phyloP scores from a whole-genome alignment of 2,888 invertebrate genomes.

The Clepsis dumicolana region DNA sequence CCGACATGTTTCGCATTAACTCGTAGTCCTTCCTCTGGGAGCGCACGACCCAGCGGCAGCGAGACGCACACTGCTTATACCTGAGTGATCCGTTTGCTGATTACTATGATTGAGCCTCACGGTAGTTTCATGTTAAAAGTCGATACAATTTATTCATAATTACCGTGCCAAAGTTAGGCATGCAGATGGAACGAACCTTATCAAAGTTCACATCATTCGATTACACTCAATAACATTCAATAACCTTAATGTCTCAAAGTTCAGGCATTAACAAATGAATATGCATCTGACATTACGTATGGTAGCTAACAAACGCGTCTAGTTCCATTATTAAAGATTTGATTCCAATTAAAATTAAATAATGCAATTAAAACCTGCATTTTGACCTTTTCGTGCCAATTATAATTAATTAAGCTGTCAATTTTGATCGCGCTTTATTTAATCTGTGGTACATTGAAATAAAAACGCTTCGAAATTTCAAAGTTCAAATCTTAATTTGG shows the following conservation, averaged over 20 bases:
- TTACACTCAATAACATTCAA: constrained; percentile 30
- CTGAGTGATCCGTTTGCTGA: too few relatives aligned
- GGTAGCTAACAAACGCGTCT: constrained; percentile 18
- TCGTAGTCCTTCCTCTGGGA: too few relatives aligned
- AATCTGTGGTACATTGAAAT: constrained; percentile 18
- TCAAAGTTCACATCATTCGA: constrained; percentile 41
- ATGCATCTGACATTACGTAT: constrained; percentile 34
- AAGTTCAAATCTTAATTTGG: constrained; percentile 59
- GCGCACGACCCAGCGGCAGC: too few relatives aligned
- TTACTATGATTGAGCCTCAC: too few relatives aligned
- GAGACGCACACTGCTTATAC: too few relatives aligned
- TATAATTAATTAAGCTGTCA: constrained; percentile 67
- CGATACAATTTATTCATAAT: constrained; percentile 20
- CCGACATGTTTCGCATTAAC: too few relatives aligned
- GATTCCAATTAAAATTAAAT: constrained; percentile 45
- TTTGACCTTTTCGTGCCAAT: constrained; percentile 55
- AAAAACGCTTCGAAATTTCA: constrained; percentile 45
- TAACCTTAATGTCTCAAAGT: constrained; percentile 31
- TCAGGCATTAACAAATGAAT: constrained; percentile 36
- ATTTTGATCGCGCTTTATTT: constrained; percentile 49
- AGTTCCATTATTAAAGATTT: constrained; percentile 21
- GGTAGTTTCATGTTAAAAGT: too few relatives aligned
- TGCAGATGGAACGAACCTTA: constrained; percentile 25
- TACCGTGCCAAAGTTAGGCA: background rate
- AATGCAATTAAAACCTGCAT: constrained; percentile 48